Percentiles rank a stretch among this genome's conserved stretches.
Evolutionary conservation across 2,888 invertebrate species (phyloP).

Genomic region (Amphimallon solstitiale): DNA sequence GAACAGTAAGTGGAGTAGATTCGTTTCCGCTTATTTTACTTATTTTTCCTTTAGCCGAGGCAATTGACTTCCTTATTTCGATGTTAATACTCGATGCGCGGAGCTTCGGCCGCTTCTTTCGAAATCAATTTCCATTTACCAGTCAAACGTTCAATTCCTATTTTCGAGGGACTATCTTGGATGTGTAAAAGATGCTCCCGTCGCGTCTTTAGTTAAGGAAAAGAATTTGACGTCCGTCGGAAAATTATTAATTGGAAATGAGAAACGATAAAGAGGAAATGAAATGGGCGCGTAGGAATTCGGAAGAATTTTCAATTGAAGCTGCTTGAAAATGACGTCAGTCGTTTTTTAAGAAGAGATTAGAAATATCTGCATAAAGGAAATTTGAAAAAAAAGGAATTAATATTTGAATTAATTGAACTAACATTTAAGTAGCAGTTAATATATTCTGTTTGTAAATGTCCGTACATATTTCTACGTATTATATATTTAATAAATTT

Average conservation of each 20-base stretch:
- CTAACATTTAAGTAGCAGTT: no score
- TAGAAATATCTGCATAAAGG: no score
- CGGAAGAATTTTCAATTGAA: background rate
- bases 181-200: background rate
- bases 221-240: slow-evolving; percentile 4
- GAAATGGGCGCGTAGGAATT: background rate
- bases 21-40: slow-evolving; percentile 19
- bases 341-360: no score
- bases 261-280: background rate
- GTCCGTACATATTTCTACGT: no score
- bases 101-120: background rate
- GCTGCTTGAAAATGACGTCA: background rate
- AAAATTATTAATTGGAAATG: slow-evolving; percentile 22
- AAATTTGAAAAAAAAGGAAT: no score
- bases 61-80: slow-evolving; percentile 21
- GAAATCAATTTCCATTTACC: slow-evolving; percentile 21
- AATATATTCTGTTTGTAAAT: no score
- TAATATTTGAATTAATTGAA: no score
- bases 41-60: slow-evolving; percentile 6
- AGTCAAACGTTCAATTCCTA: slow-evolving; percentile 8
- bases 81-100: slow-evolving; percentile 13
- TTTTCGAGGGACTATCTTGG: background rate
- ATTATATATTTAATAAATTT: no score
- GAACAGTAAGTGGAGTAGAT: slow-evolving; percentile 18
- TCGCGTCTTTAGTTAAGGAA: background rate